Evolutionary conservation across 2,888 invertebrate genomes (phyloP).

Genomic region (Hirudinaria manillensis): DNA sequence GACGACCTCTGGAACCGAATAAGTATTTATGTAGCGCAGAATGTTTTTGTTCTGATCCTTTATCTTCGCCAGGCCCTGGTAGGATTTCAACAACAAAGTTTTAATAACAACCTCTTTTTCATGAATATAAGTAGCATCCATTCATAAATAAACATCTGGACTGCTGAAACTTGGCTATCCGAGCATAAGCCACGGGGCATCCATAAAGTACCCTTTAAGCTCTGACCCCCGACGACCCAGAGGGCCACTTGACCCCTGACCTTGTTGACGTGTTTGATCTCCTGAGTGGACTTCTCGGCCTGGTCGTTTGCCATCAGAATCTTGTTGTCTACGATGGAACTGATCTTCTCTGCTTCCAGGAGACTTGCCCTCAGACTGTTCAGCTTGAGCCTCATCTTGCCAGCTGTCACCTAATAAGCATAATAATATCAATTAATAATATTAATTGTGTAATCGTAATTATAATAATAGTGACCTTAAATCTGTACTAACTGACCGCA

Average conservation of each 20-base stretch:
- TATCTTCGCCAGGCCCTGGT: constrained; percentile 14
- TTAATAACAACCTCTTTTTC: too few species aligned
- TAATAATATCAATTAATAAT: not conserved
- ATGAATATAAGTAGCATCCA: too few species aligned
- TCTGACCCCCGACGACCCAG: too few species aligned
- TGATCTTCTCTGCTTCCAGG: constrained; percentile 20
- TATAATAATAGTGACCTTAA: too few species aligned
- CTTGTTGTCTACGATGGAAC: constrained; percentile 11
- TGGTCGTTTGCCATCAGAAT: constrained; percentile 27
- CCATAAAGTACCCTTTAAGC: too few species aligned
- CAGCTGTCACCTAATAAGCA: constrained; percentile 17
- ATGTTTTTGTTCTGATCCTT: constrained; percentile 24
- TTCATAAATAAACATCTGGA: too few species aligned
- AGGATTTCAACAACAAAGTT: too few species aligned
- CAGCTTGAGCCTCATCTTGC: constrained; percentile 28
- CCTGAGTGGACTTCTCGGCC: constrained; percentile 23
- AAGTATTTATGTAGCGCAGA: constrained; percentile 26
- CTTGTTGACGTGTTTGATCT: constrained; percentile 24
- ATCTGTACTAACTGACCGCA: too few species aligned
- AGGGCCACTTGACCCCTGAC: too few species aligned
- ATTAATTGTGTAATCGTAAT: not conserved
- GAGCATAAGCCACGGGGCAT: too few species aligned
- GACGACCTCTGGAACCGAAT: constrained; percentile 29
- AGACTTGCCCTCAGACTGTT: constrained; percentile 26
- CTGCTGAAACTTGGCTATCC: too few species aligned